These are phyloP conservation scores for Aplochiton taeniatus DNA, from an alignment of 2,797 vertebrate genomes.

Conservation along the genomic window DNA sequence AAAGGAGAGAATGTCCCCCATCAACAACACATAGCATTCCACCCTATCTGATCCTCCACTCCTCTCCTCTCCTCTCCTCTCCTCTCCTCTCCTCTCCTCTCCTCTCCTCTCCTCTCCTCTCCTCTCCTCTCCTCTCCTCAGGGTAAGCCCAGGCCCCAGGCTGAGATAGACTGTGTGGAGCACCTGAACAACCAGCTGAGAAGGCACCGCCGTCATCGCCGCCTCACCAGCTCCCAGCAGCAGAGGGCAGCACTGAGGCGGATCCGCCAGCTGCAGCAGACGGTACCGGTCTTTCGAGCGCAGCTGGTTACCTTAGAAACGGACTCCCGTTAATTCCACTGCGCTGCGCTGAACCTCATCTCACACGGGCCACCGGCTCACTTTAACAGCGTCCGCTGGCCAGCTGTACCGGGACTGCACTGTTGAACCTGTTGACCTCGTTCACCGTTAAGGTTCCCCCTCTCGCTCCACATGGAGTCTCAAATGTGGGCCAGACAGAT, in stretches of 20 bases:
- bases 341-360: too few relatives aligned
- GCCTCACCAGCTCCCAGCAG: slow-evolving; percentile 61
- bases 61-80: not conserved
- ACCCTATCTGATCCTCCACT: not conserved
- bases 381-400: too few relatives aligned
- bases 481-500: too few relatives aligned
- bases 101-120: not conserved
- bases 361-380: too few relatives aligned
- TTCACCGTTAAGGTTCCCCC: too few relatives aligned
- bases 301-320: too few relatives aligned
- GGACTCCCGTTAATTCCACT: too few relatives aligned
- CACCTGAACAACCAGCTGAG: slow-evolving; percentile 74
- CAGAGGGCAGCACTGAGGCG: slow-evolving; percentile 68
- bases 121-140: slow-evolving; percentile 37
- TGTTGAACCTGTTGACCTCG: too few relatives aligned
- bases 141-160: slow-evolving; percentile 75
- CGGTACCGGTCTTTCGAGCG: slow-evolving; percentile 61
- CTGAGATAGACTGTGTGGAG: slow-evolving; percentile 79
- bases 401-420: too few relatives aligned
- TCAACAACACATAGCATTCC: too few relatives aligned
- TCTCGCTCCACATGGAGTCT: too few relatives aligned
- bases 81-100: slow-evolving; percentile 1
- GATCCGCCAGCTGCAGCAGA: slow-evolving; percentile 79
- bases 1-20: too few relatives aligned
- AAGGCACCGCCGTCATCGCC: slow-evolving; percentile 71